Evolutionary conservation across 2,888 invertebrate genomes (phyloP), one percentile per base, ranked within the genome.

Genomic region (Nebria salina): DNA sequence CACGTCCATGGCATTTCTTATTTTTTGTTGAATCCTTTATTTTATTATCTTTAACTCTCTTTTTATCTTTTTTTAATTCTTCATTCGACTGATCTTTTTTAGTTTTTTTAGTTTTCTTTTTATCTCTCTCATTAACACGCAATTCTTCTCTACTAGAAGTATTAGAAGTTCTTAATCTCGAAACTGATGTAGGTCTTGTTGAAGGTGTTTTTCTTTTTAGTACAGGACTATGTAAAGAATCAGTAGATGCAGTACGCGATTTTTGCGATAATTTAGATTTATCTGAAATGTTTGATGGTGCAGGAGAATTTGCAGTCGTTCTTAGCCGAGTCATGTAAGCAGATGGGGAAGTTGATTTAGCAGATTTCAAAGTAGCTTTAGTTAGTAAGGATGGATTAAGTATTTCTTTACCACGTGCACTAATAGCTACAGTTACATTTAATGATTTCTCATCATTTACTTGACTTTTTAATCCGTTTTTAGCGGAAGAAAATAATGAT

Each of bases 401-500:
- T 78, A 85, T 85, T 84, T 84, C 85, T 84, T 83, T 88, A 75
- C 85, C 87, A 82, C 86, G 86, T 76, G 87, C 86, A 85, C 86
- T 85, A 72, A 90, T 88, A 0, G 89, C 88, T 2, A 90, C 89
- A 64, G 89, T 88, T 1, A 90, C 89, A 76, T 90, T 90, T 64
- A 90, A 81, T 0, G 88, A 86, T 84, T 90, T 91, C 26, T 88
- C 89, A 82, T 88, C 88, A 80, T 74, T 82, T 85, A 84, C 83
- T 9, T 86, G 81, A 81, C 85, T 86, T 75, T 84, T 84, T 82
- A 85, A 85, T 6, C 85, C 84, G 42, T 84, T 86, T 77, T 83
- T 86, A 3, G 86, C 84, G 0, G 90, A 89, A 13, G 89, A 86
- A 82, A 89, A 87, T 9, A 88, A 83, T 6, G 89, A 86, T 25